Conservation (phyloP, 1,140 invertebrate genomes). For the Oppia nitens region DNA sequence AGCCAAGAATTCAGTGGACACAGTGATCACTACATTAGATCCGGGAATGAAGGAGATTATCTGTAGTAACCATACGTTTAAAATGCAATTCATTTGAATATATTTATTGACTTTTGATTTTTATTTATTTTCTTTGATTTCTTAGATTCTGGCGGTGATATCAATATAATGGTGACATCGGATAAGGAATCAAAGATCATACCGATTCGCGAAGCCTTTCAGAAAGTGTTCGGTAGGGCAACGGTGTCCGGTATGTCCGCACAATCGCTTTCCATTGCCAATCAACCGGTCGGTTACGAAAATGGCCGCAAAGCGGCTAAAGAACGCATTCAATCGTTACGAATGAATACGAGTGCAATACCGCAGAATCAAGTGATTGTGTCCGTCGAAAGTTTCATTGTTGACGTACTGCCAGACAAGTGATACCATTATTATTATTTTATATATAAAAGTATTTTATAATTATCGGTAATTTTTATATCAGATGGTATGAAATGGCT, state of each 20-base stretch:
- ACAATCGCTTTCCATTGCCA: conserved; percentile 26
- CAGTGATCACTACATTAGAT: conserved; percentile 70
- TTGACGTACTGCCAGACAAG: conserved; percentile 47
- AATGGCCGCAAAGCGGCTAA: conserved; percentile 50
- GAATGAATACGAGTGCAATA: conserved; percentile 34
- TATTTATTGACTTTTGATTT: not conserved
- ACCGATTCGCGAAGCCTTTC: conserved; percentile 62
- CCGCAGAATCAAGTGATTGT: conserved; percentile 41
- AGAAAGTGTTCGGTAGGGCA: conserved; percentile 58
- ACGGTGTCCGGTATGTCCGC: conserved; percentile 39
- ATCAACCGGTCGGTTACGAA: conserved; percentile 58
- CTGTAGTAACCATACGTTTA: too few species aligned
- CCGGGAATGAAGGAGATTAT: conserved; percentile 69
- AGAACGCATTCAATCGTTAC: conserved; percentile 41
- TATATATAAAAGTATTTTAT: not conserved
- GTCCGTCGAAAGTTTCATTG: conserved; percentile 51
- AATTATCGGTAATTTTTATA: not conserved
- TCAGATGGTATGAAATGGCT: conserved; percentile 58
- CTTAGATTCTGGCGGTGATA: conserved; percentile 55
- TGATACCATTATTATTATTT: not conserved
- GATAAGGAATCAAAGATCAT: conserved; percentile 57
- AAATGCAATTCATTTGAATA: not conserved
- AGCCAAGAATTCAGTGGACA: conserved; percentile 49
- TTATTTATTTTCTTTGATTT: conserved; percentile 22
- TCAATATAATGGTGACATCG: conserved; percentile 54